Evolutionary conservation across 2,888 invertebrate species (phyloP).

Genomic region (Drosophila maculinotata): DNA sequence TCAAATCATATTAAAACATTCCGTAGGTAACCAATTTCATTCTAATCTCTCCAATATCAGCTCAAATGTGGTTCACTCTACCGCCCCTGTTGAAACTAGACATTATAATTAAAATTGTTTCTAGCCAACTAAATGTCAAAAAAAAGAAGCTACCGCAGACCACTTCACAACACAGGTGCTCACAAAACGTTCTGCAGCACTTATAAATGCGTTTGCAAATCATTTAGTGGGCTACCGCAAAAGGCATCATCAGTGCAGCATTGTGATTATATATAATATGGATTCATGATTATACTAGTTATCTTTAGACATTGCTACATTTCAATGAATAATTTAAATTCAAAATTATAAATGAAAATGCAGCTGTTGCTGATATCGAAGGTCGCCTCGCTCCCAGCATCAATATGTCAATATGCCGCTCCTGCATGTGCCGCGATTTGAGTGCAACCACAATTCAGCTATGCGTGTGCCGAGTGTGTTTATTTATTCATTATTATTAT

Average conservation of each 20-base stretch:
- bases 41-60: neutral
- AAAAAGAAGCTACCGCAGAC: too few species aligned
- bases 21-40: too few species aligned
- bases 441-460: slow-evolving; percentile 25
- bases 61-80: neutral
- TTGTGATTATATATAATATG: neutral
- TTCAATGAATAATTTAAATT: slow-evolving; percentile 22
- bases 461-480: slow-evolving; percentile 18
- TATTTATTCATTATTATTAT: slow-evolving; percentile 42
- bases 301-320: slow-evolving; percentile 5
- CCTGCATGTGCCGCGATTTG: slow-evolving; percentile 4
- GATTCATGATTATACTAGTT: slow-evolving; percentile 2
- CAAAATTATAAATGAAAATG: neutral
- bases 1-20: too few species aligned
- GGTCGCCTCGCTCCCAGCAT: too few species aligned
- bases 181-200: too few species aligned
- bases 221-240: neutral
- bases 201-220: neutral
- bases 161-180: too few species aligned
- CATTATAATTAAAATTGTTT: neutral
- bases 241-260: neutral
- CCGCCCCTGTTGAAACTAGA: neutral
- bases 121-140: too few species aligned
- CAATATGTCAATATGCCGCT: slow-evolving; percentile 13
- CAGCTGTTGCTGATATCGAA: neutral